These are phyloP conservation scores for Acanthoscelides obtectus DNA, from an alignment of 2,888 invertebrate species.

Conservation along the genomic window DNA sequence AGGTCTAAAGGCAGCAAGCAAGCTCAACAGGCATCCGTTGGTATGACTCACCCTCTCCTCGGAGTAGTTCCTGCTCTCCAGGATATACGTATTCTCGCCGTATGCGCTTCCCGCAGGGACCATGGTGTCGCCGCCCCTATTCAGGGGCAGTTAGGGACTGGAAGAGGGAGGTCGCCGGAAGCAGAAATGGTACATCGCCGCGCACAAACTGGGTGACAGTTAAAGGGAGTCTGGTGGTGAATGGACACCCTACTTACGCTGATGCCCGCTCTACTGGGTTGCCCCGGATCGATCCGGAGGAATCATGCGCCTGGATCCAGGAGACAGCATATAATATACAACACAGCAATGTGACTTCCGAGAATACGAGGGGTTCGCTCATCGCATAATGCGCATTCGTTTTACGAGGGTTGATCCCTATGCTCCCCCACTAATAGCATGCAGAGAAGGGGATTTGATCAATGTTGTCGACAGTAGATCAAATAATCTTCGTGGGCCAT, in stretches of 20 bases:
- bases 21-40: not conserved
- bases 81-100: conserved; percentile 43
- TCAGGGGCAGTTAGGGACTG: not conserved
- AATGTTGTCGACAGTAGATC: too few species aligned
- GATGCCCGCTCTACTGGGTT: not conserved
- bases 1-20: not conserved
- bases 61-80: conserved; percentile 38
- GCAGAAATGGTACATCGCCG: not conserved
- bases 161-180: not conserved
- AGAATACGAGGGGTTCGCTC: too few species aligned
- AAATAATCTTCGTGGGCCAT: too few species aligned
- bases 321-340: too few species aligned
- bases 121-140: conserved; percentile 9
- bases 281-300: not conserved
- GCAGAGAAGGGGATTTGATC: too few species aligned
- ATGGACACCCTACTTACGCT: not conserved
- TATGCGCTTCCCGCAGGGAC: conserved; percentile 21
- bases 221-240: not conserved
- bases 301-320: not conserved
- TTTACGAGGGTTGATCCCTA: too few species aligned
- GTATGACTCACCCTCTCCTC: conserved; percentile 38
- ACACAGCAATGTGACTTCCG: too few species aligned
- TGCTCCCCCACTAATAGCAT: too few species aligned
- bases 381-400: too few species aligned
- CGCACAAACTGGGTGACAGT: not conserved